Base-by-base conservation (phyloP, 2,113 vertebrate species). In the Callipepla californica region DNA sequence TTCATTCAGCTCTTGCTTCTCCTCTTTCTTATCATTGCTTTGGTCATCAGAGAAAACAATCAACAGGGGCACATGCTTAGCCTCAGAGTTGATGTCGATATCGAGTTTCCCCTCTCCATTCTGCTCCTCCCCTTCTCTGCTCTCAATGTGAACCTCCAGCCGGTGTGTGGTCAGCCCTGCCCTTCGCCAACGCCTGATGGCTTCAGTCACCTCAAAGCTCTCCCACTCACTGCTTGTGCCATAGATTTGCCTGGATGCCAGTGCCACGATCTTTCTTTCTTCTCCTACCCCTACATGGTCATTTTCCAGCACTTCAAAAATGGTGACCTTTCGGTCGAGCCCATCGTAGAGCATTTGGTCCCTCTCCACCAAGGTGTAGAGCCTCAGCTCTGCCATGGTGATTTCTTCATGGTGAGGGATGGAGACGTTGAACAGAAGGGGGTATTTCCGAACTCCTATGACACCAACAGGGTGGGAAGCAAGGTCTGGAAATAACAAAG, bases 11-110 rank as follows among this genome's bases (percentile, higher is more conserved):
- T 99, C 99, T 22, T 98, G 97, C 84, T 98, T 98, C 96, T 98
- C 98, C 51, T 98, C 98, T 28, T 98, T 98, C 40, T 97, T 98
- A 92, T 99, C 98, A 1, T 96, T 98, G 83, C 98, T 99, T 72
- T 98, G 98, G 95, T 99, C 99, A 22, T 99, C 98, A 1, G 99
- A 99, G 97, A 99, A 99, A 87, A 99, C 98, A 5, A 99, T 98
- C 40, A 99, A 88, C 80, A 99, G 96, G 47, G 99, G 99, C 83
- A 98, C 98, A 22, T 99, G 98, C 85, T 98, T 99, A 57, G 99
- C 98, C 88, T 98, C 98, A 0, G 97, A 97, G 51, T 97, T 98
- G 47, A 98, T 98, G 93, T 99, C 99, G 7, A 99, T 99, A 50
- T 99, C 98, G 78, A 98, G 97, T n/a, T 98, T 97, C 18, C 98